Evolutionary conservation across 2,888 invertebrate genomes (phyloP), one percentile per base, ranked within the genome.

Genomic region (Papilio elwesi): DNA sequence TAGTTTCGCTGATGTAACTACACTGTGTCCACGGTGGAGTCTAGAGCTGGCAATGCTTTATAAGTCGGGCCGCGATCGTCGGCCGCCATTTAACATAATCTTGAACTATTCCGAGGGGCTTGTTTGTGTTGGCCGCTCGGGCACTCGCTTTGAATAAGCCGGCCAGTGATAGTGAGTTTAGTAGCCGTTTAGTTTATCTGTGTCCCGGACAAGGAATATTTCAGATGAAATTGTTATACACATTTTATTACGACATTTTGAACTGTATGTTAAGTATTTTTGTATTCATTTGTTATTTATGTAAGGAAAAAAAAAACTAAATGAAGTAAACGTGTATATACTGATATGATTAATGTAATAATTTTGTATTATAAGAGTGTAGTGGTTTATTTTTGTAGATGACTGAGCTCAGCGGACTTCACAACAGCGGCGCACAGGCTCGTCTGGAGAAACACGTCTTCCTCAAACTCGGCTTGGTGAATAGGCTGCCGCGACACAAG

Each of bases 71-170:
- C 84, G 74, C 74, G 76, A 76, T 78, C 77, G 78, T 85, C 82
- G 82, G 81, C 78, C 84, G 80, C 82, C 84, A 82, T 87, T 87
- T 86, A 85, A 83, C 89, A 89, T 89, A 90, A 90, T 89, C 88
- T 87, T 81, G 81, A 84, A 83, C 79, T 80, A 80, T 80, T 78
- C 79, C 77, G 71, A 78, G 69, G 78, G 76, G 79, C 80, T 78
- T 82, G 77, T 80, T 81, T 79, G 81, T 81, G 78, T 78, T 80
- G 78, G n/a, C n/a, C n/a, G n/a, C n/a, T 79, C 78, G 78, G 49
- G 53, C 16, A 53, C 70, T 55, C 47, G 38, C 68, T 73, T 52
- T 59, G 49, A 71, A 70, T 74, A 68, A 73, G 68, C 70, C 68
- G 64, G 26, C 36, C 69, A 70, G 59, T 74, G 72, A 75, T 72